phyloP scores from a whole-genome alignment of 2,113 vertebrate genomes.

The Noturus placidus region DNA sequence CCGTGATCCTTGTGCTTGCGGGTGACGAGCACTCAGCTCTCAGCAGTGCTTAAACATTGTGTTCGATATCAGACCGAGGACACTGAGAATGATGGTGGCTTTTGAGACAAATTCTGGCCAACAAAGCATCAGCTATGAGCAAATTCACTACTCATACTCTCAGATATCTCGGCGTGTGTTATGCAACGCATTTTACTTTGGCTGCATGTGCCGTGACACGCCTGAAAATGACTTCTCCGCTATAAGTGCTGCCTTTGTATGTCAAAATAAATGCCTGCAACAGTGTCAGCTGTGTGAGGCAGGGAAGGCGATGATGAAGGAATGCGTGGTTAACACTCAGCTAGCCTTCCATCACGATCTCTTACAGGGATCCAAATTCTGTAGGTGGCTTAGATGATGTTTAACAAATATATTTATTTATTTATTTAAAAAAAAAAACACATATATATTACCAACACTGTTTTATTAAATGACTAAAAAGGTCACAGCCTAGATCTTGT shows the following conservation, averaged over 20 bases:
- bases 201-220: background rate
- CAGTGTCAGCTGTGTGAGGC: slow-evolving; percentile 5
- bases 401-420: too few species aligned
- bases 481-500: background rate
- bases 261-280: slow-evolving; percentile 23
- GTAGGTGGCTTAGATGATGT: background rate
- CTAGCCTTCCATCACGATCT: background rate
- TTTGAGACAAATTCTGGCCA: background rate
- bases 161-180: slow-evolving; percentile 4
- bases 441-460: background rate
- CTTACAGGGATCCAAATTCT: background rate
- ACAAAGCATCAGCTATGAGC: background rate
- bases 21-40: background rate
- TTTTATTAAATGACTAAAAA: slow-evolving; percentile 26
- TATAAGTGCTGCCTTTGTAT: slow-evolving; percentile 23
- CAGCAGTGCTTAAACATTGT: background rate
- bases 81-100: background rate
- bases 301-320: background rate
- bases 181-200: slow-evolving; percentile 2
- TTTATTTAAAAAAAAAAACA: background rate
- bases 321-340: background rate
- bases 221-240: background rate
- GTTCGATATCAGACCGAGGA: background rate
- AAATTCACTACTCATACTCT: background rate
- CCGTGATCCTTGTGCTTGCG: slow-evolving; percentile 9